phyloP scores from a whole-genome alignment of 2,113 vertebrate species.

The Pica pica region DNA sequence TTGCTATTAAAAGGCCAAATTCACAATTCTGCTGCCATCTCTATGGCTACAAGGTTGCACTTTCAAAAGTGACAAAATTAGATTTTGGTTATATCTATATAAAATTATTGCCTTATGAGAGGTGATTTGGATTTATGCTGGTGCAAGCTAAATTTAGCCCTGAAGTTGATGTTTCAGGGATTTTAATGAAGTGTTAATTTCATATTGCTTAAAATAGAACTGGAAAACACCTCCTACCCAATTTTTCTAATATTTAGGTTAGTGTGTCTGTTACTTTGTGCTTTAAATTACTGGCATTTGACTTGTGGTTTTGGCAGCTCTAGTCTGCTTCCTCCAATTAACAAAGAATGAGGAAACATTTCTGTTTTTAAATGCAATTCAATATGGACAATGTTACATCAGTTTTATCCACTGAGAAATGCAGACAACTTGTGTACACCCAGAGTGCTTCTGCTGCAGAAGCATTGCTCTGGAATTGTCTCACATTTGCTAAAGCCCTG shows the following conservation, averaged over 20 bases:
- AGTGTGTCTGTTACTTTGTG: neutral
- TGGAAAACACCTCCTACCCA: neutral
- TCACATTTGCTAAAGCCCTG: neutral
- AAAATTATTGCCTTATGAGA: neutral
- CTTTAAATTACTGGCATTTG: constrained; percentile 14
- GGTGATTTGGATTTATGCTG: neutral
- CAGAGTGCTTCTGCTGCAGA: neutral
- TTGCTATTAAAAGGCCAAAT: neutral
- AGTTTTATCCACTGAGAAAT: neutral
- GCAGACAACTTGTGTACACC: neutral
- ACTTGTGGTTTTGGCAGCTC: neutral
- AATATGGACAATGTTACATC: neutral
- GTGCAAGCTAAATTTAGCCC: neutral
- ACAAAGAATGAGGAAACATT: neutral
- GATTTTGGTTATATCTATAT: neutral
- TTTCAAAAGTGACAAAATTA: neutral
- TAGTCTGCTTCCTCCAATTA: neutral
- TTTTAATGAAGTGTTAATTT: constrained; percentile 24
- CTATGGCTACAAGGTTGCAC: neutral
- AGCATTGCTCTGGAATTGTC: neutral
- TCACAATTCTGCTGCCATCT: neutral
- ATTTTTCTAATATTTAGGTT: neutral
- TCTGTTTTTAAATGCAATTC: neutral
- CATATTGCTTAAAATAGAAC: constrained; percentile 19
- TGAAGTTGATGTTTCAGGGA: neutral